A percentile compares a stretch with the other conserved stretches of the same genome.
Evolutionary conservation across 2,797 vertebrate genomes (phyloP).

Genomic region (Carapus acus): DNA sequence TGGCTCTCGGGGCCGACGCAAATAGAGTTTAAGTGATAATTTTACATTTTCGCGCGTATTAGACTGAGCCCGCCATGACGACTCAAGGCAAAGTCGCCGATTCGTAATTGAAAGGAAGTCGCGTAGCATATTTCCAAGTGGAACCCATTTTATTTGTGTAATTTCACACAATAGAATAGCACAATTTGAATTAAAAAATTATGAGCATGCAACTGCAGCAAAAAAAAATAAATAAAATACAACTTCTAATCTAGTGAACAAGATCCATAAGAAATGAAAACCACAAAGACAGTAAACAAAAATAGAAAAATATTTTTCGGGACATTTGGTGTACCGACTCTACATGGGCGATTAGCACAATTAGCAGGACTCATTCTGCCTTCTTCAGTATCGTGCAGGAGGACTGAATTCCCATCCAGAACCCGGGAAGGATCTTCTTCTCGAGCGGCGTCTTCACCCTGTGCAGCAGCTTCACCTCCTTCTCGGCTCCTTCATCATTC

Average conservation of each 20-base stretch:
- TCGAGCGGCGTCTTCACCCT: conserved; percentile 42
- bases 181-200: neutral
- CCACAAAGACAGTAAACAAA: neutral
- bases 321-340: no score
- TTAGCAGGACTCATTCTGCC: conserved; percentile 26
- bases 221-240: conserved; percentile 33
- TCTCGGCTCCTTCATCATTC: conserved; percentile 39
- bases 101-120: no score
- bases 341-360: conserved; percentile 4
- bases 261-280: neutral
- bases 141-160: no score
- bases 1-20: neutral
- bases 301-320: conserved; percentile 21
- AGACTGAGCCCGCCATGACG: no score
- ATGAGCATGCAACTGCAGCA: neutral
- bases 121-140: no score
- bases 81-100: no score
- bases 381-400: conserved; percentile 49
- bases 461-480: conserved; percentile 53
- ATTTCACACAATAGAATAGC: neutral
- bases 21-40: neutral
- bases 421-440: conserved; percentile 62
- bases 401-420: conserved; percentile 63
- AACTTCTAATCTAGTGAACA: neutral
- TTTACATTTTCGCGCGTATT: neutral